Conservation (phyloP, 2,797 vertebrate genomes). For the Okamejei kenojei region DNA sequence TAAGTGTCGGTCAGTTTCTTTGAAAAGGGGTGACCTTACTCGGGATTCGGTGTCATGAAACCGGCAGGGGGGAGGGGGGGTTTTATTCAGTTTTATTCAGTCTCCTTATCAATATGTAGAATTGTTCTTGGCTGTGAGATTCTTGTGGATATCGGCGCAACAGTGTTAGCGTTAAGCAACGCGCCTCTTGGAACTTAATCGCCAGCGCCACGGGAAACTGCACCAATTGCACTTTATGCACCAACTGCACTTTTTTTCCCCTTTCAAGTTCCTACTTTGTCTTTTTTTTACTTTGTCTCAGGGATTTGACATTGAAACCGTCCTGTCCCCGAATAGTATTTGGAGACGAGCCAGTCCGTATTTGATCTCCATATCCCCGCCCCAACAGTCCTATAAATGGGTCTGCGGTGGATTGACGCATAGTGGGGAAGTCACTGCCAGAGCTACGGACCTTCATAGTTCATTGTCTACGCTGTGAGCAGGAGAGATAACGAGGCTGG, state of each 20-base stretch:
- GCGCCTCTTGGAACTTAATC: neutral
- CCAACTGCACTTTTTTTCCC: neutral
- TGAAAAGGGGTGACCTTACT: neutral
- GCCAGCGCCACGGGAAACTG: neutral
- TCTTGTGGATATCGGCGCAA: neutral
- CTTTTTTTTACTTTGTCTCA: too few relatives aligned
- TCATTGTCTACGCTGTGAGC: neutral
- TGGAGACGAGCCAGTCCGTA: neutral
- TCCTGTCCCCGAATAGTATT: neutral
- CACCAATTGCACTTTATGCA: neutral
- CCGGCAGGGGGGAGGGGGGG: too few relatives aligned
- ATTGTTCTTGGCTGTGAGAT: neutral
- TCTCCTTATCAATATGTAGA: too few relatives aligned
- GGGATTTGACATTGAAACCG: neutral
- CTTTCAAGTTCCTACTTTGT: too few relatives aligned
- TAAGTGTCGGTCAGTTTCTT: neutral
- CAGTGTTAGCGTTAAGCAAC: neutral
- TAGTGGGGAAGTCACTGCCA: neutral
- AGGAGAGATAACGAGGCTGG: neutral
- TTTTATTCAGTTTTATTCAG: too few relatives aligned
- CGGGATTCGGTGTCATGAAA: neutral
- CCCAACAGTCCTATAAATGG: neutral
- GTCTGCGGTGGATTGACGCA: neutral
- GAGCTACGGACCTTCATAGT: neutral
- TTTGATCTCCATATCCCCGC: neutral